Conservation (phyloP, 2,797 vertebrate species). For the Lacerta viridis region DNA sequence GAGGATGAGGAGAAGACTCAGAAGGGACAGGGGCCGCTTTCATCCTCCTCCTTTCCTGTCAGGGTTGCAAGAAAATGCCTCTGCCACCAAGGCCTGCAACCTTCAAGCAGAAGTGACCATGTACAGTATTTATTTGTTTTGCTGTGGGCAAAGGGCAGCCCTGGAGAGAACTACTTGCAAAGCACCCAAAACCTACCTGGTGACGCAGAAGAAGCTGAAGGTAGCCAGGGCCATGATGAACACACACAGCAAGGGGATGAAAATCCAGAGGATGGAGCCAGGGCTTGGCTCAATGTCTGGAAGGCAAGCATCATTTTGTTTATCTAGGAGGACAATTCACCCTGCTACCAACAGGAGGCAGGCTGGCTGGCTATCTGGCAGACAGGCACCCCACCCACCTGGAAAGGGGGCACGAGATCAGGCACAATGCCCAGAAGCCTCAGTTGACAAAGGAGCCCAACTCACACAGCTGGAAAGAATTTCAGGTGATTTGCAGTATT, state of each 20-base stretch:
- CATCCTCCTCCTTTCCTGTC: neutral
- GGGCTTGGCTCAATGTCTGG: conserved; percentile 55
- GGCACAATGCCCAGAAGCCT: neutral
- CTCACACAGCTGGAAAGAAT: neutral
- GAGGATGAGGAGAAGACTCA: too few species aligned
- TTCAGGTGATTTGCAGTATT: neutral
- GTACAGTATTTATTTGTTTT: too few species aligned
- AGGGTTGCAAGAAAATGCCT: neutral
- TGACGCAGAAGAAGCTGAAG: conserved; percentile 71
- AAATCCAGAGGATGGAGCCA: conserved; percentile 30
- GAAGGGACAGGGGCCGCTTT: neutral
- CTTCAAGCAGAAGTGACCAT: too few species aligned
- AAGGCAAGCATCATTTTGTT: neutral
- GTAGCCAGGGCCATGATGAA: conserved; percentile 63
- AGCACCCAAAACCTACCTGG: conserved; percentile 69
- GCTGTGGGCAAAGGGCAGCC: neutral
- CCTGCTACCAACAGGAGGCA: neutral
- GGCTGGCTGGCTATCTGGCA: neutral
- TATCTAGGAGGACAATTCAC: neutral
- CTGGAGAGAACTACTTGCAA: neutral
- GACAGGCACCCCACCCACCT: neutral
- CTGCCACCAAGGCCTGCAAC: neutral
- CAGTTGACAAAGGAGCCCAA: too few species aligned
- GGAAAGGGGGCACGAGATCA: neutral
- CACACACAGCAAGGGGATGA: conserved; percentile 64